Percentiles rank a stretch among this genome's conserved stretches.
phyloP scores from a whole-genome alignment of 1,140 invertebrate species.

The Riptortus pedestris region DNA sequence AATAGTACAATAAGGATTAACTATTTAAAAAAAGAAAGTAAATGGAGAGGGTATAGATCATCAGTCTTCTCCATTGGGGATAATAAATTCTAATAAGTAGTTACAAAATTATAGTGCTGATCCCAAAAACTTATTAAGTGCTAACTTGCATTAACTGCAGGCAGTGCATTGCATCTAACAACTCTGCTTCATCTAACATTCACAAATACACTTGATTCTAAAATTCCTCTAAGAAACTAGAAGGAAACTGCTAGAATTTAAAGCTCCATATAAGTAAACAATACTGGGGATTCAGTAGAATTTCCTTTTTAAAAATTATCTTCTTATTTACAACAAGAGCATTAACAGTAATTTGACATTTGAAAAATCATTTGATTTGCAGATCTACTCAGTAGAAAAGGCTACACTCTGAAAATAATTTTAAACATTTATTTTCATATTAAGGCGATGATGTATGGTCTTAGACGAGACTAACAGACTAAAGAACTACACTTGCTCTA shows the following conservation, averaged over 20 bases:
- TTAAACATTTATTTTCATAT: neutral
- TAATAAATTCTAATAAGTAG: too few species aligned
- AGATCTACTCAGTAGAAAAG: neutral
- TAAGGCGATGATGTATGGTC: neutral
- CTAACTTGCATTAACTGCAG: too few species aligned
- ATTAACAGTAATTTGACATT: neutral
- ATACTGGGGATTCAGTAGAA: neutral
- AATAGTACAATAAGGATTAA: too few species aligned
- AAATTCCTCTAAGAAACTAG: neutral
- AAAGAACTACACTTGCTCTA: neutral
- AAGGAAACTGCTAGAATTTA: neutral
- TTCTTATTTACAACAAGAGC: neutral
- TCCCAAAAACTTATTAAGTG: too few species aligned
- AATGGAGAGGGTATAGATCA: too few species aligned
- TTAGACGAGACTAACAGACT: neutral
- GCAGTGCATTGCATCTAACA: too few species aligned
- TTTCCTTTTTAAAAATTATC: neutral
- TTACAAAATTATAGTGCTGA: too few species aligned
- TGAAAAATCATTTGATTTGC: neutral
- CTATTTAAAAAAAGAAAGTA: too few species aligned
- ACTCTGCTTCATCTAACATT: too few species aligned
- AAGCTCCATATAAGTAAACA: neutral
- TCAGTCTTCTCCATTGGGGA: too few species aligned
- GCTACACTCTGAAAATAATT: neutral
- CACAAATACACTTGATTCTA: too few species aligned